Conservation (phyloP, 2,888 invertebrate species). For the Meteorus cinctellus region DNA sequence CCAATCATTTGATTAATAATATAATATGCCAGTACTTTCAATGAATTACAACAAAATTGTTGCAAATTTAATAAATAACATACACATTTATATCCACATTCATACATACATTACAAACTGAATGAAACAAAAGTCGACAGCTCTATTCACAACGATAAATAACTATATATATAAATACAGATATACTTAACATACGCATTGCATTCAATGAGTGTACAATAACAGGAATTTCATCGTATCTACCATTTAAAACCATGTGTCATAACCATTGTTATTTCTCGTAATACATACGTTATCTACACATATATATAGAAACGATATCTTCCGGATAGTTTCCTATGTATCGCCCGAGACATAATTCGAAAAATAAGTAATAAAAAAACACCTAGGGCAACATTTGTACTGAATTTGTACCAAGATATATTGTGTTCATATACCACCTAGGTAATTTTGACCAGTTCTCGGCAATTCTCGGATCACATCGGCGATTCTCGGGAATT, state of each 20-base stretch:
- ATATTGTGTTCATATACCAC: too few relatives aligned
- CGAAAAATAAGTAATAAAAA: too few relatives aligned
- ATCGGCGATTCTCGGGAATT: neutral
- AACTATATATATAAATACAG: neutral
- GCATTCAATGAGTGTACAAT: neutral
- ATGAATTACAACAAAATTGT: neutral
- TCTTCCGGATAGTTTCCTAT: too few relatives aligned
- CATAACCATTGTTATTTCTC: constrained; percentile 1
- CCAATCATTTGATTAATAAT: constrained; percentile 5
- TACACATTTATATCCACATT: neutral
- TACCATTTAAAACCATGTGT: constrained; percentile 4
- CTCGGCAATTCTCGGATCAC: constrained; percentile 3
- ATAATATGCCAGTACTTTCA: too few relatives aligned
- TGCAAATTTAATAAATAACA: neutral
- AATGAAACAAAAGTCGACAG: constrained; percentile 3
- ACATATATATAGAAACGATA: too few relatives aligned
- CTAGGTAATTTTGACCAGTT: neutral
- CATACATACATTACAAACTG: neutral
- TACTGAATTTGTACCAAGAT: too few relatives aligned
- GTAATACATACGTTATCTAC: neutral
- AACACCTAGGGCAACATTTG: too few relatives aligned
- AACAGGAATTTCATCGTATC: constrained; percentile 9
- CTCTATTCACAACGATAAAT: neutral
- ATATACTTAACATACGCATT: neutral
- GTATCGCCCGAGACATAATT: too few relatives aligned